Evolutionary conservation across 2,888 invertebrate genomes (phyloP).

Genomic region (Dermolepida albohirtum): DNA sequence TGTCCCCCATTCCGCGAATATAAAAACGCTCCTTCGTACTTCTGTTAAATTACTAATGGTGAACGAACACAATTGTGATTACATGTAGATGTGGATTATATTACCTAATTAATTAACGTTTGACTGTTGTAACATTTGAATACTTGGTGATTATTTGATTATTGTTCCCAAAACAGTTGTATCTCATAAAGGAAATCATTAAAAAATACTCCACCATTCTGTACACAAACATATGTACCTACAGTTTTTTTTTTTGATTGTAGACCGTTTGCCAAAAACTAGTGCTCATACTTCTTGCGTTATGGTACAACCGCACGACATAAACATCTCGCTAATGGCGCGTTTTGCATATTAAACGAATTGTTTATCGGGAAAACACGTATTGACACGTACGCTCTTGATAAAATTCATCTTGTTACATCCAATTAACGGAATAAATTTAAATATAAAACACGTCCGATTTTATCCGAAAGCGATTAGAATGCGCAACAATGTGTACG

Average conservation of each 20-base stretch:
- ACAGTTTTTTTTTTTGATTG: neutral
- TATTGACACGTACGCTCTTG: constrained; percentile 32
- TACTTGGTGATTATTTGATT: too few species aligned
- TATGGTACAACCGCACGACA: constrained; percentile 7
- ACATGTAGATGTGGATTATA: too few species aligned
- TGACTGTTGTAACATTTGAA: too few species aligned
- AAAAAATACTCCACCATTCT: neutral
- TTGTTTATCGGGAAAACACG: constrained; percentile 32
- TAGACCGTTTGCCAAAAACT: constrained; percentile 9
- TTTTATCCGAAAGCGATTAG: constrained; percentile 26
- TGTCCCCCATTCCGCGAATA: too few species aligned
- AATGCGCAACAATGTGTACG: constrained; percentile 21
- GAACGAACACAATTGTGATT: too few species aligned
- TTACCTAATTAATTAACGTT: too few species aligned
- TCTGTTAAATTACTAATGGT: too few species aligned
- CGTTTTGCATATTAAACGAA: constrained; percentile 33
- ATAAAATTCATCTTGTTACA: constrained; percentile 31
- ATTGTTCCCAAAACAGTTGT: too few species aligned
- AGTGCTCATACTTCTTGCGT: constrained; percentile 7
- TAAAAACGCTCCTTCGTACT: too few species aligned
- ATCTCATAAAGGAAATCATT: too few species aligned
- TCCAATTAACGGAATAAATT: constrained; percentile 35
- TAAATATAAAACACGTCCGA: constrained; percentile 34
- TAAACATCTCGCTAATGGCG: constrained; percentile 25
- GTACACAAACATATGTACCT: neutral